These are phyloP conservation scores for Paratilapia polleni DNA, from an alignment of 2,113 vertebrate genomes.

Conservation along the genomic window DNA sequence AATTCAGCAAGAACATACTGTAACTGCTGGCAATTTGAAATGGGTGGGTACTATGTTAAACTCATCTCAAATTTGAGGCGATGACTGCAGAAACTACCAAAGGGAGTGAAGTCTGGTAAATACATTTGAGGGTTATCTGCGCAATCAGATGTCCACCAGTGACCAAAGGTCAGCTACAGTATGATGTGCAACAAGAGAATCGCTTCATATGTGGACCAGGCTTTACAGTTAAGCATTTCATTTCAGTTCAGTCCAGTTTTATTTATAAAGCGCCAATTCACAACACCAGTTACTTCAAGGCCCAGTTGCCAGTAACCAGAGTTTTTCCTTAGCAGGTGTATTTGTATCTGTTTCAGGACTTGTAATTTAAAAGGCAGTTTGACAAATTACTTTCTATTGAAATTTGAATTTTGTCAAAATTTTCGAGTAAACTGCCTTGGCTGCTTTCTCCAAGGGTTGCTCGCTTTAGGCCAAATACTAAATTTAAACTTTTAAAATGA, in stretches of 20 bases:
- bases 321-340: too few relatives aligned
- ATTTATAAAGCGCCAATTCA: neutral
- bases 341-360: too few relatives aligned
- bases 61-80: neutral
- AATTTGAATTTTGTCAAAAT: too few relatives aligned
- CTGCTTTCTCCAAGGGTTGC: too few relatives aligned
- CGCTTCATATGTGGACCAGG: too few relatives aligned
- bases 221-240: neutral
- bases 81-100: neutral
- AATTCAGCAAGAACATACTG: neutral
- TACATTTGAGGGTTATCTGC: neutral
- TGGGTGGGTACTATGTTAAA: neutral
- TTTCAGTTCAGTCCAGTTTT: neutral
- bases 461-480: too few relatives aligned
- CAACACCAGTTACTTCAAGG: too few relatives aligned
- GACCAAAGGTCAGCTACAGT: neutral
- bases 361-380: too few relatives aligned
- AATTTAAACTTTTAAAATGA: too few relatives aligned
- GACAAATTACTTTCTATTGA: too few relatives aligned
- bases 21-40: neutral
- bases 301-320: too few relatives aligned
- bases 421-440: too few relatives aligned
- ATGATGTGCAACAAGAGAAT: neutral
- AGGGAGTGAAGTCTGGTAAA: neutral
- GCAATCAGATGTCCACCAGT: neutral